Conservation (phyloP, 2,113 vertebrate species). For the Phycodurus eques region DNA sequence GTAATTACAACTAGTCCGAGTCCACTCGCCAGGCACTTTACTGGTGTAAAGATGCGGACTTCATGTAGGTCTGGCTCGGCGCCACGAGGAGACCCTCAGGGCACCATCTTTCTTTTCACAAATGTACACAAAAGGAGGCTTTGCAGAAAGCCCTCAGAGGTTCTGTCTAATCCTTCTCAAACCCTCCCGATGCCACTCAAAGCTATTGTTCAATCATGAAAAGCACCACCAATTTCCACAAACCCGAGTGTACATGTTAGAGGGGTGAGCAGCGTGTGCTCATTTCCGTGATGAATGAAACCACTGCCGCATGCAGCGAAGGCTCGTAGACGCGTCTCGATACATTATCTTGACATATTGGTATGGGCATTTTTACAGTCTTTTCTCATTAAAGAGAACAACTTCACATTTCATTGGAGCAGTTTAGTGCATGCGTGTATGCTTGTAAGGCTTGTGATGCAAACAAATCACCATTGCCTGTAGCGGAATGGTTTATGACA, state of each 20-base stretch:
- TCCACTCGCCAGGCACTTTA: too few species aligned
- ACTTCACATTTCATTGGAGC: not conserved
- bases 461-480: not conserved
- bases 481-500: not conserved
- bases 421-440: not conserved
- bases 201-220: slow-evolving; percentile 45
- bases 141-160: slow-evolving; percentile 39
- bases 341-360: slow-evolving; percentile 1
- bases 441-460: not conserved
- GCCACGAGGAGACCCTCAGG: slow-evolving; percentile 35
- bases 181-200: slow-evolving; percentile 42
- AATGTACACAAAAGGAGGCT: slow-evolving; percentile 47
- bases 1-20: too few species aligned
- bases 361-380: not conserved
- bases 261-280: slow-evolving; percentile 10
- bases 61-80: slow-evolving; percentile 29
- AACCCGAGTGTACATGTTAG: slow-evolving; percentile 27
- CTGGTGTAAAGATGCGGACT: slow-evolving; percentile 12
- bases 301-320: not conserved
- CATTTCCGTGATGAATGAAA: not conserved
- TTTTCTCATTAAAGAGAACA: not conserved
- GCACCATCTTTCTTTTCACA: slow-evolving; percentile 43
- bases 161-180: slow-evolving; percentile 54
- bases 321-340: not conserved
- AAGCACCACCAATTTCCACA: slow-evolving; percentile 37